Base-by-base conservation (phyloP, 2,113 vertebrate genomes). In the Myocastor coypus region DNA sequence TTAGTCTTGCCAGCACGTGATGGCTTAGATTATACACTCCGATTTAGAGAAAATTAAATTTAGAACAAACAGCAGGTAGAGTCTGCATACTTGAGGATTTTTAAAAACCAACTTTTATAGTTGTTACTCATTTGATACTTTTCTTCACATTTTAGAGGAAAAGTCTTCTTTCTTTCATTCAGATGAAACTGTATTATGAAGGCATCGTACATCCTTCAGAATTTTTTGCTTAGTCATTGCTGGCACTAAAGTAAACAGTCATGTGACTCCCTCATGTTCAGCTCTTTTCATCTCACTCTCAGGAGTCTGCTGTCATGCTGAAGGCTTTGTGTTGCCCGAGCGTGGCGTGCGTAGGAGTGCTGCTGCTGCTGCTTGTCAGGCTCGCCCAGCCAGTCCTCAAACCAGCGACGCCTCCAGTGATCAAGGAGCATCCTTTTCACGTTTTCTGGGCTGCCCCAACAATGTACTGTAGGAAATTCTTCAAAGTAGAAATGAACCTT, bases 371-470 rank as follows among this genome's bases (percentile, higher is more conserved):
- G 14, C 59, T 34, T 3, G 2, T 42, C 4, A 8, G 4, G 3
- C 13, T 34, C 20, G 10, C 80, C 55, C 50, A 50, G 17, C 55
- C 91, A 46, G 50, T 40, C 22, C 28, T 64, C 40, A 96, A 96
- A 19, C 93, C 97, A 69, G 94, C 83, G 37, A 57, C 68, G 59
- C 75, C 86, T 64, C 95, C 91, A 0, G 91, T 91, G 68, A 87
- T 94, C 63, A 98, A 98, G 69, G 97, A 99, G 87, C 98, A 98
- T 40, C 99, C 99, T 2, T 99, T 99, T 95, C 66, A 99, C 87
- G 98, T 99, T 0, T 97, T 99, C 17, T 99, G 99, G 99, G 99
- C 99, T 0, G 99, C 99, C 0, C 99, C 99, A 0, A 99, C 99
- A 0, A 97, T 99, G 92, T 98, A 99, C 83, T 99, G 99, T 95